Percentiles rank a stretch among this genome's conserved stretches.
Conservation (phyloP, 2,113 vertebrate species). For the Epinephelus cyanopodus region DNA sequence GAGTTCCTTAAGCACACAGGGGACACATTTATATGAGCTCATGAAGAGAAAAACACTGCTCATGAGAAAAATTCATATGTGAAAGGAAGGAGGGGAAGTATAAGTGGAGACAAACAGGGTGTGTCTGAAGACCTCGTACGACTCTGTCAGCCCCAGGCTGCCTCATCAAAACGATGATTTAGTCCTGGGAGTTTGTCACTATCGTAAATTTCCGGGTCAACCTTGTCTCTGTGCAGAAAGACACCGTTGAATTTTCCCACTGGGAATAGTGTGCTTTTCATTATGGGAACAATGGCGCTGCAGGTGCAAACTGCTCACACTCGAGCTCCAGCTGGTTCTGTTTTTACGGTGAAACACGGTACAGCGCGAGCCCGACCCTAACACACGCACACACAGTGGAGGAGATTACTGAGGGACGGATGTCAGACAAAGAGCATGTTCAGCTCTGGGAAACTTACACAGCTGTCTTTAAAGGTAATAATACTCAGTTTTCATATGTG, state of each 20-base stretch:
- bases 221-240: slow-evolving; percentile 43
- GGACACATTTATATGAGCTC: slow-evolving; percentile 48
- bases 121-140: slow-evolving; percentile 33
- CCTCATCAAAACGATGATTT: slow-evolving; percentile 54
- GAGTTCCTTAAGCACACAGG: slow-evolving; percentile 37
- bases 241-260: slow-evolving; percentile 36
- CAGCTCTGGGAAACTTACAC: slow-evolving; percentile 23
- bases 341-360: slow-evolving; percentile 53
- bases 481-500: slow-evolving; percentile 20
- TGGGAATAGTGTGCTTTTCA: slow-evolving; percentile 66
- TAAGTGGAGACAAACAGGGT: slow-evolving; percentile 33
- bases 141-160: slow-evolving; percentile 27
- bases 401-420: slow-evolving; percentile 22
- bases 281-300: slow-evolving; percentile 67
- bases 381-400: slow-evolving; percentile 5
- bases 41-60: slow-evolving; percentile 17
- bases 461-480: slow-evolving; percentile 45
- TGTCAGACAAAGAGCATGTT: slow-evolving; percentile 19
- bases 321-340: slow-evolving; percentile 67
- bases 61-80: slow-evolving; percentile 26
- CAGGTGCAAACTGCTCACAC: slow-evolving; percentile 73
- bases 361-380: background rate
- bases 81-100: slow-evolving; percentile 24
- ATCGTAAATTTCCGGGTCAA: slow-evolving; percentile 64
- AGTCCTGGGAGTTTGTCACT: slow-evolving; percentile 44